A percentile compares a stretch with the other conserved stretches of the same genome.
These are phyloP conservation scores for Lepus townsendii DNA, from an alignment of 2,797 vertebrate species.

Conservation along the genomic window DNA sequence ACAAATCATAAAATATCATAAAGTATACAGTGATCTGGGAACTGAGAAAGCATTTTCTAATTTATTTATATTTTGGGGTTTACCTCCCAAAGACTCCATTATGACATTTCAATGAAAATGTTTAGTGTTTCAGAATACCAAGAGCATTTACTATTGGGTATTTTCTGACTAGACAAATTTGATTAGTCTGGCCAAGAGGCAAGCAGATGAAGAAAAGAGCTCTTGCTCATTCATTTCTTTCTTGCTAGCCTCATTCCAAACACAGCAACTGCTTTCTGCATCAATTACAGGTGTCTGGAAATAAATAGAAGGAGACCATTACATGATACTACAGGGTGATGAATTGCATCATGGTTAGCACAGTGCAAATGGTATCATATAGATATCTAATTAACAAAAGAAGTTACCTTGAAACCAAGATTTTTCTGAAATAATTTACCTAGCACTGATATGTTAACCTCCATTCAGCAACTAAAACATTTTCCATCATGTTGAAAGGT, in stretches of 20 bases:
- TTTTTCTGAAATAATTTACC: conserved; percentile 48
- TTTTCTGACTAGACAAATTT: conserved; percentile 78
- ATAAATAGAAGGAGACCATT: conserved; percentile 57
- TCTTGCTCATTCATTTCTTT: conserved; percentile 65
- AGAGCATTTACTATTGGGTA: conserved; percentile 70
- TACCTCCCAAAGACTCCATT: conserved; percentile 58
- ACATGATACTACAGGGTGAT: neutral
- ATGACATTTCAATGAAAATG: conserved; percentile 74
- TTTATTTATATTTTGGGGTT: conserved; percentile 46
- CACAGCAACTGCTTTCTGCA: conserved; percentile 45
- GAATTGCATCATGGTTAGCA: neutral
- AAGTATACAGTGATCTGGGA: conserved; percentile 36
- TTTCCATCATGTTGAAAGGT: neutral
- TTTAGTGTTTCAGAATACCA: conserved; percentile 77
- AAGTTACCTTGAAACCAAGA: conserved; percentile 26
- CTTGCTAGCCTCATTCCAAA: conserved; percentile 75
- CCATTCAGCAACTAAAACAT: neutral
- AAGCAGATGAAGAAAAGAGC: conserved; percentile 67
- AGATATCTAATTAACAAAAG: conserved; percentile 30
- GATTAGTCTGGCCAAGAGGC: conserved; percentile 73
- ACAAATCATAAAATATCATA: conserved; percentile 56
- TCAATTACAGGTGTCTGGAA: conserved; percentile 55
- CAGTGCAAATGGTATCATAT: neutral
- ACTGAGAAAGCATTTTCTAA: conserved; percentile 46
- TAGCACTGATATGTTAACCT: neutral